Percentiles rank a stretch among this genome's conserved stretches.
phyloP scores from a whole-genome alignment of 2,113 vertebrate genomes.

The Channa argus region DNA sequence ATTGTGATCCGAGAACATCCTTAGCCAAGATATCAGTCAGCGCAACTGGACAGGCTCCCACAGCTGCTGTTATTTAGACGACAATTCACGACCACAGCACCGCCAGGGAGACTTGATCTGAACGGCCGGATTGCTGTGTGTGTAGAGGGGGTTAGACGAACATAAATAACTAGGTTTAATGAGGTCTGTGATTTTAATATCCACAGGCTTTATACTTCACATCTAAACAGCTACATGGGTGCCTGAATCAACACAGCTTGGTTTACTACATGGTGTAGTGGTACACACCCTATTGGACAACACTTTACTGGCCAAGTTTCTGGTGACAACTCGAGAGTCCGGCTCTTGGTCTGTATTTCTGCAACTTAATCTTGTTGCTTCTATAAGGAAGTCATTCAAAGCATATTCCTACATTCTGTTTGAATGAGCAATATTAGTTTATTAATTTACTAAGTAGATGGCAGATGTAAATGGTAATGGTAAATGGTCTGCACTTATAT shows the following conservation, averaged over 20 bases:
- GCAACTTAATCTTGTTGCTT: neutral
- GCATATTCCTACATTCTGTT: neutral
- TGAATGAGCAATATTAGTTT: neutral
- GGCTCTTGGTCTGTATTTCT: constrained; percentile 3
- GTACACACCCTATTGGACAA: neutral
- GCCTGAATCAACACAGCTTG: constrained; percentile 55
- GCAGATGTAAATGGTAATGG: too few species aligned
- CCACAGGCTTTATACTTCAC: constrained; percentile 51
- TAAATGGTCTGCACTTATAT: too few species aligned
- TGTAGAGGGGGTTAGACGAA: constrained; percentile 38
- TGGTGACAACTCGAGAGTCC: constrained; percentile 19
- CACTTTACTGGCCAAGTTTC: neutral
- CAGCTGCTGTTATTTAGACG: constrained; percentile 79
- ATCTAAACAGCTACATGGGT: constrained; percentile 52
- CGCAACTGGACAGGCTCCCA: constrained; percentile 40
- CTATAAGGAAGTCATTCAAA: constrained; percentile 1
- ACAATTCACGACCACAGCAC: constrained; percentile 68
- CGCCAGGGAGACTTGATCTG: constrained; percentile 61
- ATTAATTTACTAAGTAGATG: neutral
- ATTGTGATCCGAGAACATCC: constrained; percentile 69
- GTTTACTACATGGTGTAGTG: constrained; percentile 34
- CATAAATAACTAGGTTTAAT: constrained; percentile 81
- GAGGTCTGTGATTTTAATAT: constrained; percentile 70
- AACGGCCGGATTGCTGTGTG: constrained; percentile 30
- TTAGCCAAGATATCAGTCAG: constrained; percentile 64